phyloP scores from a whole-genome alignment of 2,113 vertebrate species.

The Seriola rivoliana region DNA sequence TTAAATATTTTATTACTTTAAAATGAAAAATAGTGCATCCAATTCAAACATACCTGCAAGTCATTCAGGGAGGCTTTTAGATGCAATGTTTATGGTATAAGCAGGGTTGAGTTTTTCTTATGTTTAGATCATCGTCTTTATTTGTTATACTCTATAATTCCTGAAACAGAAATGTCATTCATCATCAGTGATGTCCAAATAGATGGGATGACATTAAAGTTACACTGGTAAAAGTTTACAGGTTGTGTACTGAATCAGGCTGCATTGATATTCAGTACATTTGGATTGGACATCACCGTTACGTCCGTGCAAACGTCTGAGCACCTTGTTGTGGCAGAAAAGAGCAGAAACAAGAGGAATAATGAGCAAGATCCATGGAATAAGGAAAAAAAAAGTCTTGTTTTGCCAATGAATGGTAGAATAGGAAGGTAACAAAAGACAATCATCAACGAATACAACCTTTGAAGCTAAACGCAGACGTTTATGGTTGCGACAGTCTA shows the following conservation, averaged over 20 bases:
- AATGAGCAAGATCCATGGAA: too few species aligned
- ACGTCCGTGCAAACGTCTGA: too few species aligned
- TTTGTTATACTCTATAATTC: conserved; percentile 38
- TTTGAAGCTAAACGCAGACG: too few species aligned
- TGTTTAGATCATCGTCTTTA: conserved; percentile 37
- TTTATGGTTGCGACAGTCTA: too few species aligned
- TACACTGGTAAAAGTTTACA: conserved; percentile 1
- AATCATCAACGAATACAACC: too few species aligned
- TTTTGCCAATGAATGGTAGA: too few species aligned
- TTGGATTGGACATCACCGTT: too few species aligned
- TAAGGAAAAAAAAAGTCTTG: too few species aligned
- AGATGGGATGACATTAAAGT: conserved; percentile 9
- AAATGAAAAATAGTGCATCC: conserved; percentile 83
- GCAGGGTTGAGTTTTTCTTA: conserved; percentile 14
- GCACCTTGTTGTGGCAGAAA: too few species aligned
- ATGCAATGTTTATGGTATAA: conserved; percentile 58
- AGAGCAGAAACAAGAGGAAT: too few species aligned
- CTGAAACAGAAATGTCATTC: conserved; percentile 11
- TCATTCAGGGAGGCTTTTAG: conserved; percentile 64
- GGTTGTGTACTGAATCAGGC: conserved; percentile 10
- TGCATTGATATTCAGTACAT: background rate
- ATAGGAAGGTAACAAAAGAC: too few species aligned
- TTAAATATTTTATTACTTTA: conserved; percentile 86
- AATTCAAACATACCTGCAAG: conserved; percentile 81
- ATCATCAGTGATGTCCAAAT: conserved; percentile 18